Evolutionary conservation across 2,888 invertebrate genomes (phyloP).

Genomic region (Callinectes sapidus): DNA sequence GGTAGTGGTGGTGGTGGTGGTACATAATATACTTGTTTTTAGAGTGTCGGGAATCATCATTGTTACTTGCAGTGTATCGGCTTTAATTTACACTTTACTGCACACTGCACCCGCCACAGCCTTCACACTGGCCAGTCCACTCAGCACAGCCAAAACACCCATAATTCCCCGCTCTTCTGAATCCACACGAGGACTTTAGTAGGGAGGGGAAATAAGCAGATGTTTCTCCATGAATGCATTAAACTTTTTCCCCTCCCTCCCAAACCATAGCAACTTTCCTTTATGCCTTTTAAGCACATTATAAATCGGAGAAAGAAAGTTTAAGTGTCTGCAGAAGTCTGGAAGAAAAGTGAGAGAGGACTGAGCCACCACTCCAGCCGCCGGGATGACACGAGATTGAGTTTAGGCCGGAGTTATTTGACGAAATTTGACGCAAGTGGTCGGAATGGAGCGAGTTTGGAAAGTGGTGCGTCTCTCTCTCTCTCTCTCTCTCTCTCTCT

Average conservation of each 20-base stretch:
- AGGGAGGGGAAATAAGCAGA: background rate
- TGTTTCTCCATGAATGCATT: background rate
- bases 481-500: background rate
- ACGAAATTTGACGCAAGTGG: conserved; percentile 33
- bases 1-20: background rate
- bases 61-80: background rate
- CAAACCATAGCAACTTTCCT: background rate
- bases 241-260: background rate
- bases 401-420: conserved; percentile 17
- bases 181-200: background rate
- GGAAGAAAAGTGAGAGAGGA: background rate
- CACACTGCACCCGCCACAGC: background rate
- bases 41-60: background rate
- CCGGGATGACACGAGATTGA: conserved; percentile 20
- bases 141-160: background rate
- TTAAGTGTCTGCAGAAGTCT: conserved; percentile 1
- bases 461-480: background rate
- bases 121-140: background rate
- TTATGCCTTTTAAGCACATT: conserved; percentile 14
- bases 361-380: background rate
- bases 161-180: background rate
- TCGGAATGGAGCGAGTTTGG: conserved; percentile 14
- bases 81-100: conserved; percentile 1
- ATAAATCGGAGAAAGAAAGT: conserved; percentile 7
- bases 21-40: conserved; percentile 2